Conservation (phyloP, 1,140 invertebrate species). For the Coelopa frigida region DNA sequence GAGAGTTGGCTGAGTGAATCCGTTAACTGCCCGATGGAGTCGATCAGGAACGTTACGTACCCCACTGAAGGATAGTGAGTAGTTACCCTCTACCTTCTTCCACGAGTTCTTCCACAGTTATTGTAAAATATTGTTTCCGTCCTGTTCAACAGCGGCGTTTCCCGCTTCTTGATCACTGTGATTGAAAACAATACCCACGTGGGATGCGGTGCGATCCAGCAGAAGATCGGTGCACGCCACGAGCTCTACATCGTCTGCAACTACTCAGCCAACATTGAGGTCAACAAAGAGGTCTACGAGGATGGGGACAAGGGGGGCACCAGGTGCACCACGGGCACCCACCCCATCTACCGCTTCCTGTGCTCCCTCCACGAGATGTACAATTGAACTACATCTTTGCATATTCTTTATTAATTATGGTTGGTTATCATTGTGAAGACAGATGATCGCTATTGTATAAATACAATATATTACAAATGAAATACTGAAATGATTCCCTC, state of each 20-base stretch:
- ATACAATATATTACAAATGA: too few species aligned
- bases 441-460: too few species aligned
- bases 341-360: conserved; percentile 26
- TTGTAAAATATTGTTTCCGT: neutral
- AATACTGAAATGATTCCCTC: too few species aligned
- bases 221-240: neutral
- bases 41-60: too few species aligned
- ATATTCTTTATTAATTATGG: too few species aligned
- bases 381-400: too few species aligned
- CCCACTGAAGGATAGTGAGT: neutral
- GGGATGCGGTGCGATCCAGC: conserved; percentile 21
- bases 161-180: conserved; percentile 32
- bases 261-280: conserved; percentile 31
- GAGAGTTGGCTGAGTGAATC: too few species aligned
- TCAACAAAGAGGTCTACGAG: conserved; percentile 27
- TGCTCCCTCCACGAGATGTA: conserved; percentile 22
- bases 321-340: conserved; percentile 17
- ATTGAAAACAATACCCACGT: conserved; percentile 27
- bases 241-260: conserved; percentile 31
- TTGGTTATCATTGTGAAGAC: too few species aligned
- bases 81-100: neutral
- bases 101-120: too few species aligned
- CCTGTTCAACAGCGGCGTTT: conserved; percentile 16
- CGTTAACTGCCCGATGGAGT: too few species aligned
- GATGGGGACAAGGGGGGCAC: conserved; percentile 20